Evolutionary conservation across 1,140 invertebrate species (phyloP), one percentile per base, ranked within the genome.

Genomic region (Drosophila mojavensis): DNA sequence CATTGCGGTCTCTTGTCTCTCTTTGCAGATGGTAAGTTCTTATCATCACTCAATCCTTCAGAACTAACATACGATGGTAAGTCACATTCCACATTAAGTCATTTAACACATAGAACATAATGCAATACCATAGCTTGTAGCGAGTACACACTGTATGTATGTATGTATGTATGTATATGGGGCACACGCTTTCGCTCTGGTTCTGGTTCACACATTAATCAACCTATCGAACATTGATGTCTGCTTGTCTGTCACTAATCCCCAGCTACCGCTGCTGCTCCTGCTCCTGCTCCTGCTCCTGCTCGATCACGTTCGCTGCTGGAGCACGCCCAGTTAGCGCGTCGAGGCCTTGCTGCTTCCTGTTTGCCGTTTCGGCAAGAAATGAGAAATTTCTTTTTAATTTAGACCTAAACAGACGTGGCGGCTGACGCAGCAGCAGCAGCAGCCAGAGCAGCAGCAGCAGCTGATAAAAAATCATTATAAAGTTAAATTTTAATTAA

Each of bases 61-160:
- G 91, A 92, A 92, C 91, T 92, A 92, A 92, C 91, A 91, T 92
- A 92, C 76, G 91, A 92, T 92, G 91, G 91, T 92, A 92, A 92
- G 91, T 92, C 90, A 89, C 91, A 91, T 90, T 91, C 75, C 90
- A 88, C 83, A 79, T 86, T 86, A 89, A 86, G 83, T 75, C 83
- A 86, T 89, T 89, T 86, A 86, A 86, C 83, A 79, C 81, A 79
- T 86, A 53, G 17, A 47, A 15, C 69, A 45, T 65, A 41, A 24
- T 24, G 20, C 30, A 6, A 36, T 36, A 36, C 33, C 10, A 45
- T 33, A 33, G 5, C 33, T 9, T 33, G 33, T 33, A 33, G 5
- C 33, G 33, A 33, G 33, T 9, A 9, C 33, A 33, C 33, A 33
- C 33, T 7, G 33, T 33, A 6, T 24, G 20, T 24, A 24, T 24